Base-by-base conservation (phyloP, 2,888 invertebrate genomes). In the Latheticus oryzae region DNA sequence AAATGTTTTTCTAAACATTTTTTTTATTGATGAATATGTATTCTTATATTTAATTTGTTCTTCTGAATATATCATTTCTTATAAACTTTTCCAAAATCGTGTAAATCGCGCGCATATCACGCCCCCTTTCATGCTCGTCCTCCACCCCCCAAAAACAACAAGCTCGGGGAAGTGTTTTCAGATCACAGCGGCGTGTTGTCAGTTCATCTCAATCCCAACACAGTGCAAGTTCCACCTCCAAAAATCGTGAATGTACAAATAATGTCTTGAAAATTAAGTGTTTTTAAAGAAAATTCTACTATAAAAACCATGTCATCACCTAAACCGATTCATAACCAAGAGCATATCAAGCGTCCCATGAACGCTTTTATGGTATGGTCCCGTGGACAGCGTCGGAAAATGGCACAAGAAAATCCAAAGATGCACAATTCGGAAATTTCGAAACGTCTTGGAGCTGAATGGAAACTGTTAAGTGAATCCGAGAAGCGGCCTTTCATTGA, bases 381-480 rank as follows among this genome's bases (percentile, higher is more conserved):
- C 1, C 80, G 94, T 19, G 93, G 92, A 3, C 93, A 94, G 77
- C 78, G 94, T 56, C 81, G 93, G 65, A 94, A 94, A 80, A 95
- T 95, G 90, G 94, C 94, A 0, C 93, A 93, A 75, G 94, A 95
- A 70, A 93, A 94, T 76, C 94, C 94, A 0, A 94, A 94, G 79
- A 94, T 94, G 93, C 94, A 94, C 81, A 94, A 94, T 76, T 93
- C 92, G 0, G 94, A 94, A 79, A 94, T 94, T 66, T 91, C 90
- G 52, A 94, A 94, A 77, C 80, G 93, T 62, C 83, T 95, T 21
- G 90, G 90, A 0, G 91, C 91, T 0, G 93, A 94, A 77, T 94
- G 94, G 94, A 94, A 94, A 76, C 81, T 92, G 68, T 83, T 94
- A 52, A 89, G 88, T 23, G 94, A 94, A 76, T 85, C 87, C 74